phyloP scores from a whole-genome alignment of 2,113 vertebrate species.

The Alethe diademata region DNA sequence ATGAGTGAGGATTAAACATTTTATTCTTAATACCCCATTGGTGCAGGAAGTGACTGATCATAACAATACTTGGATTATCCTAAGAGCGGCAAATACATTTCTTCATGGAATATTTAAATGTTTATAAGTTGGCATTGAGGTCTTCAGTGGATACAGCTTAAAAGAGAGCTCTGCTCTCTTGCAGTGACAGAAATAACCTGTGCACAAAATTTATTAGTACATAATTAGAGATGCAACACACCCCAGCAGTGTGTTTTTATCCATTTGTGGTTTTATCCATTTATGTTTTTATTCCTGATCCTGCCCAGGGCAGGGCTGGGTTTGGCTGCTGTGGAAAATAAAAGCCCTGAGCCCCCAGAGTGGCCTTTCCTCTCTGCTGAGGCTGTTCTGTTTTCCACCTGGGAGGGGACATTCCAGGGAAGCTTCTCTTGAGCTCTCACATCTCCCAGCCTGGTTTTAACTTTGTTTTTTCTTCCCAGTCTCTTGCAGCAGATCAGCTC shows the following conservation, averaged over 20 bases:
- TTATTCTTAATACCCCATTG: not conserved
- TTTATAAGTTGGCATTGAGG: not conserved
- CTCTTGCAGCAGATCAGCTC: constrained; percentile 93
- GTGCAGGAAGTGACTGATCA: not conserved
- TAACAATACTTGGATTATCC: not conserved
- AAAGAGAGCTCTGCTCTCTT: not conserved
- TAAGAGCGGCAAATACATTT: not conserved
- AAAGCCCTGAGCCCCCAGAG: not conserved
- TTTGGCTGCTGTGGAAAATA: not conserved
- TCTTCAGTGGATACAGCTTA: not conserved
- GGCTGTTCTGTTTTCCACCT: not conserved
- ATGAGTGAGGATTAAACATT: not conserved
- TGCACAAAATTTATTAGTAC: not conserved
- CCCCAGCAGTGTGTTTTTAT: not conserved
- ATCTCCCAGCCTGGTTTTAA: not conserved
- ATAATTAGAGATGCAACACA: fast-evolving
- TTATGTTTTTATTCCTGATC: not conserved
- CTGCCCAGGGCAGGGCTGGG: not conserved
- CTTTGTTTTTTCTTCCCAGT: constrained; percentile 66
- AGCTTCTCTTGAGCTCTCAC: fast-evolving
- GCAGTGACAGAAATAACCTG: not conserved
- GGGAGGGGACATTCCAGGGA: not conserved
- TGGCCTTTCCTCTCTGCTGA: no score
- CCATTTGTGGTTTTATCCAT: not conserved
- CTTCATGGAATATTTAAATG: not conserved